These are phyloP conservation scores for Podotricha telesiphe DNA, from an alignment of 2,888 invertebrate species.

Conservation along the genomic window DNA sequence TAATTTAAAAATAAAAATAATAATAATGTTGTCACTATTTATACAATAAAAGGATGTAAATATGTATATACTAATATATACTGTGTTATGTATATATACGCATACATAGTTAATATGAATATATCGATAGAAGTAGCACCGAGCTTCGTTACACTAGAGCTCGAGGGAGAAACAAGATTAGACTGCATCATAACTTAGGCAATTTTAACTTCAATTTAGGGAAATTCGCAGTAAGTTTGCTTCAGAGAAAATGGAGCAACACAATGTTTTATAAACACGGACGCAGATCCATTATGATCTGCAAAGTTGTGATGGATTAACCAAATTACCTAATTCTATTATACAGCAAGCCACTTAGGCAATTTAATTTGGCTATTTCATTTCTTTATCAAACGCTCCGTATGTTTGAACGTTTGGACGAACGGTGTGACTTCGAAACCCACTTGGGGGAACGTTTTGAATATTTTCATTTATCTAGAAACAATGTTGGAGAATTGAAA, in stretches of 20 bases:
- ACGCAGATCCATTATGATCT: slow-evolving; percentile 29
- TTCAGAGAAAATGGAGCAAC: not conserved
- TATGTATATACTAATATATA: too few relatives aligned
- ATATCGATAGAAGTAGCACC: not conserved
- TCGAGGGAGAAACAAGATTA: not conserved
- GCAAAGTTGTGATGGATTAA: slow-evolving; percentile 33
- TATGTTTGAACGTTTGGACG: too few relatives aligned
- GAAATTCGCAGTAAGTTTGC: slow-evolving; percentile 11
- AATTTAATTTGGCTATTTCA: slow-evolving; percentile 8
- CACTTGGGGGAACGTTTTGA: too few relatives aligned
- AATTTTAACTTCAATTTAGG: slow-evolving; percentile 10
- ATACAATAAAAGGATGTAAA: too few relatives aligned
- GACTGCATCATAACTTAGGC: slow-evolving; percentile 9
- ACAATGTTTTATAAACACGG: slow-evolving; percentile 21
- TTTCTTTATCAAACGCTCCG: too few relatives aligned
- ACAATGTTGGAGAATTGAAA: too few relatives aligned
- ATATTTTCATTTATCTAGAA: too few relatives aligned
- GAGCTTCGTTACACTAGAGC: not conserved
- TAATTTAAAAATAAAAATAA: too few relatives aligned
- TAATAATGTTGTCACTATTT: too few relatives aligned
- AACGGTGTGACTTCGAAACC: too few relatives aligned
- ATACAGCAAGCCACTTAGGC: slow-evolving; percentile 17
- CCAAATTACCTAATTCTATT: slow-evolving; percentile 34
- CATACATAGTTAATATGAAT: not conserved
- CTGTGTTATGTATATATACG: too few relatives aligned